A percentile compares a stretch with the other conserved stretches of the same genome.
Conservation (phyloP, 2,113 vertebrate species). For the Labeo catla region DNA sequence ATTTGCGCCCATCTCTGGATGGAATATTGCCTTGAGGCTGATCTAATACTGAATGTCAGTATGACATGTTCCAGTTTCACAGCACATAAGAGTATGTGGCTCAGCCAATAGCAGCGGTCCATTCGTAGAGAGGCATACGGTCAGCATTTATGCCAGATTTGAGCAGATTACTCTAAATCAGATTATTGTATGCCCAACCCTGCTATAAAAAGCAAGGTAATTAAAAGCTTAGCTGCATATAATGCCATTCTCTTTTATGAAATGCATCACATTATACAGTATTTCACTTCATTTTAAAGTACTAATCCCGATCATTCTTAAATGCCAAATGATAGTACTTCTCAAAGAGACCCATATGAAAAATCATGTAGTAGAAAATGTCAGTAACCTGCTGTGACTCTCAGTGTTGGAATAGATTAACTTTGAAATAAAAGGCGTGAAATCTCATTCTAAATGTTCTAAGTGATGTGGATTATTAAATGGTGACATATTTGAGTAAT, state of each 20-base stretch:
- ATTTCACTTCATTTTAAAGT: constrained; percentile 60
- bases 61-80: constrained; percentile 56
- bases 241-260: constrained; percentile 72
- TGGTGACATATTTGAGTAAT: neutral
- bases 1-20: neutral
- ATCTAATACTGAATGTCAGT: constrained; percentile 43
- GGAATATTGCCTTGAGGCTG: neutral
- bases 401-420: neutral
- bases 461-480: neutral
- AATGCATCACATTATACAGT: constrained; percentile 63
- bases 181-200: constrained; percentile 76
- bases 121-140: constrained; percentile 71
- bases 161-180: constrained; percentile 79
- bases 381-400: neutral
- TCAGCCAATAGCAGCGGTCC: constrained; percentile 64
- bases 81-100: constrained; percentile 71
- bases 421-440: neutral
- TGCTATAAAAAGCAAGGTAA: constrained; percentile 80
- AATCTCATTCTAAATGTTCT: neutral
- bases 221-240: constrained; percentile 77
- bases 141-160: constrained; percentile 81
- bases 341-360: constrained; percentile 38
- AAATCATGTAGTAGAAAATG: neutral
- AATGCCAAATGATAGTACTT: constrained; percentile 70
- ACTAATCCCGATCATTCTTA: constrained; percentile 62